These are phyloP conservation scores for Syngnathus acus DNA, from an alignment of 2,797 vertebrate species.

Conservation along the genomic window DNA sequence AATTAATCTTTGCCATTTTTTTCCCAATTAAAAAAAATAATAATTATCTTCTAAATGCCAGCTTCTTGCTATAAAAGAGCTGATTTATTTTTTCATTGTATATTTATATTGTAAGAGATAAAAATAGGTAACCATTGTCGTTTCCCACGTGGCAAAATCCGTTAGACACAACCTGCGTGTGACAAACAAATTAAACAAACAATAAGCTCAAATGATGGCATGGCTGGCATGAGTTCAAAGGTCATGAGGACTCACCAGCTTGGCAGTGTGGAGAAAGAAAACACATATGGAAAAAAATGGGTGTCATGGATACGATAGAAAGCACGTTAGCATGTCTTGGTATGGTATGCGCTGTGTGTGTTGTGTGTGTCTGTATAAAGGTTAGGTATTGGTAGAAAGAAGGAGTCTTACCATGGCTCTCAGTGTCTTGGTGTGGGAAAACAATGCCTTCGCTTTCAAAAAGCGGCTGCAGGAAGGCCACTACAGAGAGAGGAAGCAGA, in stretches of 20 bases:
- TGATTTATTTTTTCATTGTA: too few relatives aligned
- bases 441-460: constrained; percentile 74
- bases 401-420: constrained; percentile 70
- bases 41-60: too few relatives aligned
- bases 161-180: neutral
- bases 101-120: too few relatives aligned
- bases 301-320: constrained; percentile 57
- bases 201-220: constrained; percentile 34
- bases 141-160: too few relatives aligned
- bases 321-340: constrained; percentile 48
- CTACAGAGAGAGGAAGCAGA: constrained; percentile 73
- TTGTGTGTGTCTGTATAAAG: neutral
- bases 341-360: constrained; percentile 14
- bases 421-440: constrained; percentile 70
- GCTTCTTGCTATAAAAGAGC: too few relatives aligned
- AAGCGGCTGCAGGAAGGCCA: constrained; percentile 71
- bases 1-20: neutral
- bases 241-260: constrained; percentile 32
- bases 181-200: constrained; percentile 9
- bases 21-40: neutral
- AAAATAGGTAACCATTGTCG: too few relatives aligned
- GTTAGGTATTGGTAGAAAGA: constrained; percentile 27
- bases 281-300: constrained; percentile 57
- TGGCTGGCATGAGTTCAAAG: constrained; percentile 57
- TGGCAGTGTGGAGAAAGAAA: constrained; percentile 42